These are phyloP conservation scores for Oscheius sp. DNA, from an alignment of 2,888 invertebrate genomes.

Conservation along the genomic window DNA sequence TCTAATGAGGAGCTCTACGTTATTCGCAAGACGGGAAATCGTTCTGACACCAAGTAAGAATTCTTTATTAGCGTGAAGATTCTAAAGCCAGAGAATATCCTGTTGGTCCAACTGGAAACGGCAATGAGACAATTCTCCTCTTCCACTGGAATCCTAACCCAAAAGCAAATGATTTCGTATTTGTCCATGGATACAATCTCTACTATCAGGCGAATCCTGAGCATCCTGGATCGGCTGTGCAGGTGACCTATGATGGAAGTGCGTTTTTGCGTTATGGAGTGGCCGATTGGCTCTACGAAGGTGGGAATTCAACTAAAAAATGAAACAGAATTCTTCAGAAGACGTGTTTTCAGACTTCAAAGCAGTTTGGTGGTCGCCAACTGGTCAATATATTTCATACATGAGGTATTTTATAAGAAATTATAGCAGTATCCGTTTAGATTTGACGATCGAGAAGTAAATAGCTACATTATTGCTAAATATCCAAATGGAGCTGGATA, in stretches of 20 bases:
- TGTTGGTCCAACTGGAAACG: slow-evolving; percentile 38
- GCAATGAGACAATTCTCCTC: slow-evolving; percentile 44
- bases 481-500: too few species aligned
- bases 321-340: slow-evolving; percentile 58
- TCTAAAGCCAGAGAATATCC: slow-evolving; percentile 45
- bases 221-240: slow-evolving; percentile 43
- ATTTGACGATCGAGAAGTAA: too few species aligned
- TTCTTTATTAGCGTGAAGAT: too few species aligned
- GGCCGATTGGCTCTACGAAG: slow-evolving; percentile 60
- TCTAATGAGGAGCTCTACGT: slow-evolving; percentile 43
- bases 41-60: slow-evolving; percentile 25
- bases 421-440: too few species aligned
- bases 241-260: slow-evolving; percentile 47
- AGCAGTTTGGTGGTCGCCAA: slow-evolving; percentile 63
- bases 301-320: slow-evolving; percentile 29
- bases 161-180: slow-evolving; percentile 49
- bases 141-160: slow-evolving; percentile 54
- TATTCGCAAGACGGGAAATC: slow-evolving; percentile 41
- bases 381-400: slow-evolving; percentile 51
- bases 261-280: slow-evolving; percentile 52
- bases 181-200: slow-evolving; percentile 50
- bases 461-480: too few species aligned
- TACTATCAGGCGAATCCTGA: slow-evolving; percentile 60
- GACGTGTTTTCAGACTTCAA: slow-evolving; percentile 52
- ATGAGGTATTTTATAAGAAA: slow-evolving; percentile 55